Conservation (phyloP, 92 coral and sea anemone species). For the Muricea muricata region DNA sequence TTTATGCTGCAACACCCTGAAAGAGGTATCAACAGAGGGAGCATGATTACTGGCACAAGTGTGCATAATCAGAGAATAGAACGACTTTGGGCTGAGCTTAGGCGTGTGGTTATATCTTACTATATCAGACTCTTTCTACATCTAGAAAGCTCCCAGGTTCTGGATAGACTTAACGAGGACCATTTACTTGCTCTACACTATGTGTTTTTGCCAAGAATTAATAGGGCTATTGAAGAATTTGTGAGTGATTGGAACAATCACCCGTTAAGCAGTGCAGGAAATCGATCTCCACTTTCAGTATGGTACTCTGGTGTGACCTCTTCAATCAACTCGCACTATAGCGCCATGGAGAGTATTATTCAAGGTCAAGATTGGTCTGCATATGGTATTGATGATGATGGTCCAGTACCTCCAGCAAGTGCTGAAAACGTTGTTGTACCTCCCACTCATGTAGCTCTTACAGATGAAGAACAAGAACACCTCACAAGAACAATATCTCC, state of each 20-base stretch:
- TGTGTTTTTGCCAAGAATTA: constrained; percentile 68
- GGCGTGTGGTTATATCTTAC: constrained; percentile 12
- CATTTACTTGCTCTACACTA: constrained; percentile 65
- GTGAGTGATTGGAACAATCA: constrained; percentile 30
- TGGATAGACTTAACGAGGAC: constrained; percentile 14
- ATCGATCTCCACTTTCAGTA: neutral
- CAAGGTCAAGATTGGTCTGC: neutral
- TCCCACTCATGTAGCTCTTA: neutral
- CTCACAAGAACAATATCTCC: constrained; percentile 8
- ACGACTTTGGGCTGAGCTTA: constrained; percentile 18
- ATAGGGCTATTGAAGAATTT: constrained; percentile 66
- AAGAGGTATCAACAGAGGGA: constrained; percentile 22
- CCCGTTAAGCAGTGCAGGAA: constrained; percentile 14
- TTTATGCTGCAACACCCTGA: constrained; percentile 37
- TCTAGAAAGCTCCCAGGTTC: neutral
- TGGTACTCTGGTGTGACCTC: constrained; percentile 23
- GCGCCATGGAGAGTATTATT: constrained; percentile 35
- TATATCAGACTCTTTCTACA: constrained; percentile 19
- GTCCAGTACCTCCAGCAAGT: neutral
- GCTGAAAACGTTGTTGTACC: constrained; percentile 14
- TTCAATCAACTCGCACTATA: constrained; percentile 16
- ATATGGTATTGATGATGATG: constrained; percentile 36
- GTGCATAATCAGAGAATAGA: constrained; percentile 36
- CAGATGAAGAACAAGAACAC: constrained; percentile 13
- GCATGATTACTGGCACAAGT: constrained; percentile 40